Conservation (phyloP, 2,888 invertebrate species). For the Diarsia dahlii region DNA sequence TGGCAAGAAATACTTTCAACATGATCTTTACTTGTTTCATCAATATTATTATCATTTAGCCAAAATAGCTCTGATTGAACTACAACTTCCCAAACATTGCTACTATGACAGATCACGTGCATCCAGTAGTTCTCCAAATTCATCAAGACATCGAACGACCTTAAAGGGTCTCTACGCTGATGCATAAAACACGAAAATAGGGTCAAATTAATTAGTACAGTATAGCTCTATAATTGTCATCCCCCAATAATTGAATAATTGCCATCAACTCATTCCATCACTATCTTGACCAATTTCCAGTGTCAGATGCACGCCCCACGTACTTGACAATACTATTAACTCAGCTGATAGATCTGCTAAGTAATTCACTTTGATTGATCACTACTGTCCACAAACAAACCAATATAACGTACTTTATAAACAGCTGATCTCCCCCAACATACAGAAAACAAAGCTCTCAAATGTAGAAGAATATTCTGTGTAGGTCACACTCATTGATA, state of each 20-base stretch:
- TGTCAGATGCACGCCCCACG: slow-evolving; percentile 29
- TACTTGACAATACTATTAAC: slow-evolving; percentile 44
- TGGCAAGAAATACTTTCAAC: neutral
- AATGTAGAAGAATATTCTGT: slow-evolving; percentile 20
- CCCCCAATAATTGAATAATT: neutral
- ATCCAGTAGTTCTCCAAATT: neutral
- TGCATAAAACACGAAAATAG: neutral
- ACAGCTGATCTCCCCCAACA: slow-evolving; percentile 43
- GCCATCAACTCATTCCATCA: slow-evolving; percentile 2
- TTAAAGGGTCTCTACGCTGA: no score
- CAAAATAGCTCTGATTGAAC: no score
- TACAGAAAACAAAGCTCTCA: neutral
- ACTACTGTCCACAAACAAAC: slow-evolving; percentile 11
- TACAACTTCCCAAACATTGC: neutral
- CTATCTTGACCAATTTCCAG: slow-evolving; percentile 19
- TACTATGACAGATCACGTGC: no score
- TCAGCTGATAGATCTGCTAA: slow-evolving; percentile 43
- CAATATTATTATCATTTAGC: neutral
- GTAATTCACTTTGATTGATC: slow-evolving; percentile 47
- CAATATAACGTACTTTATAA: slow-evolving; percentile 5
- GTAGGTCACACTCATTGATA: slow-evolving; percentile 57
- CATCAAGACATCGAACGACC: neutral
- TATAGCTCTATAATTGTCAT: neutral
- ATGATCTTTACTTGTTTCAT: neutral
- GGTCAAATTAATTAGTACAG: neutral